phyloP scores from a whole-genome alignment of 1,140 invertebrate species.

The Pseudomyrmex concolor region DNA sequence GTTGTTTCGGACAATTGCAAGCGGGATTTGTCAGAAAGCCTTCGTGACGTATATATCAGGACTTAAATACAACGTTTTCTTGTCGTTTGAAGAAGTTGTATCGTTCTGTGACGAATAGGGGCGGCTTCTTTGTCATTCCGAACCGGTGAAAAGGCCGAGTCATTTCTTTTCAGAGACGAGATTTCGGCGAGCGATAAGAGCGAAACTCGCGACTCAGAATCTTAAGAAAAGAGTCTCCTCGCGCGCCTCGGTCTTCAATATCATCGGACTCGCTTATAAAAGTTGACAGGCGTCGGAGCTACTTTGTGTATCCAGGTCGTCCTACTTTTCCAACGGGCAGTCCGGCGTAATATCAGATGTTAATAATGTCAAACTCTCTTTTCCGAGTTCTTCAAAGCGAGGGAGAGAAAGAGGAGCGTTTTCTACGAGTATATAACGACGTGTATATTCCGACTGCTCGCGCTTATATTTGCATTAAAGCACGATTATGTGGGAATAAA shows the following conservation, averaged over 20 bases:
- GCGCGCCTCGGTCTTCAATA: constrained; percentile 28
- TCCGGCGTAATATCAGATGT: constrained; percentile 49
- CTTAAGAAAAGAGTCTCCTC: constrained; percentile 15
- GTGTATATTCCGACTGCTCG: neutral
- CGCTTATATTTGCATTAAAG: constrained; percentile 6
- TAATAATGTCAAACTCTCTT: constrained; percentile 48
- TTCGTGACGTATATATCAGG: neutral
- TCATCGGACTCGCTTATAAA: constrained; percentile 50
- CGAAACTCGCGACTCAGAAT: constrained; percentile 49
- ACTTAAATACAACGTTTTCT: constrained; percentile 28
- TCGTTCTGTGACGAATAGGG: constrained; percentile 37
- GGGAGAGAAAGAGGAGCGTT: neutral
- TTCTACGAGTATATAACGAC: constrained; percentile 22
- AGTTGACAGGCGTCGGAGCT: constrained; percentile 43
- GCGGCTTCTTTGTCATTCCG: constrained; percentile 53
- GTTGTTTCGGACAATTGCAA: neutral
- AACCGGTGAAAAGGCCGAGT: constrained; percentile 48
- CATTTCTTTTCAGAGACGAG: constrained; percentile 54
- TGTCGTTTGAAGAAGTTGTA: constrained; percentile 49
- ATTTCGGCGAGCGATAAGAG: constrained; percentile 51
- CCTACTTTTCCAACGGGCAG: constrained; percentile 35
- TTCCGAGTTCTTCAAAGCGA: constrained; percentile 1
- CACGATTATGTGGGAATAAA: neutral
- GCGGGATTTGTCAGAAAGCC: constrained; percentile 24
- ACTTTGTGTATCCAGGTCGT: constrained; percentile 44